These are phyloP conservation scores for Chrysina gloriosa DNA, from an alignment of 2,888 invertebrate genomes.

Conservation along the genomic window DNA sequence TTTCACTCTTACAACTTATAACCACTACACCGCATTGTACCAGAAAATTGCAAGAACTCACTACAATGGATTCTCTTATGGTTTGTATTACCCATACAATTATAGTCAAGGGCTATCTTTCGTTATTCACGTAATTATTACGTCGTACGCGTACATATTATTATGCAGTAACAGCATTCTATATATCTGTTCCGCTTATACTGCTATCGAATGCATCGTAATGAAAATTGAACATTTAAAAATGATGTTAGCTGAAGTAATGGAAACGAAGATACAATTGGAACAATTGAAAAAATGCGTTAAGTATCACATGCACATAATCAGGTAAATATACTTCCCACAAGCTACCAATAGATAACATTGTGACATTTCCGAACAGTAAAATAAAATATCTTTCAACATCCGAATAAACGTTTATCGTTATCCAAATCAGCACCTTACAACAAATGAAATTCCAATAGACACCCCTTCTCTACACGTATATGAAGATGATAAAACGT, in stretches of 20 bases:
- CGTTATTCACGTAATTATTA: not conserved
- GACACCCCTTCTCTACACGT: no score
- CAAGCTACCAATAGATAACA: no score
- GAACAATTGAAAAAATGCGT: not conserved
- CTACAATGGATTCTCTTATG: not conserved
- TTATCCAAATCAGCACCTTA: no score
- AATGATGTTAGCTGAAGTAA: not conserved
- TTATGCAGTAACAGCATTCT: not conserved
- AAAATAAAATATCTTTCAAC: no score
- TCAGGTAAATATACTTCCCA: no score
- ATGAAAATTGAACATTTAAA: not conserved
- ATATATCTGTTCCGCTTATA: not conserved
- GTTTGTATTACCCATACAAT: not conserved
- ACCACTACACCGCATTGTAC: not conserved
- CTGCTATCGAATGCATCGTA: not conserved
- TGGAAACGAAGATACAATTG: not conserved
- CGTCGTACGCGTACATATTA: not conserved
- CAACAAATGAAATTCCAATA: no score
- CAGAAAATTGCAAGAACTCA: not conserved
- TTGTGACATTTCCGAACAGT: no score
- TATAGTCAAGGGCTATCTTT: not conserved
- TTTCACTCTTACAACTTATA: not conserved
- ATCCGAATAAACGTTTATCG: no score
- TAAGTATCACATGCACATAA: not conserved
- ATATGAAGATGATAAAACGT: no score